Conservation (phyloP, 1,140 invertebrate genomes). For the Drosophila nigrodunni region DNA sequence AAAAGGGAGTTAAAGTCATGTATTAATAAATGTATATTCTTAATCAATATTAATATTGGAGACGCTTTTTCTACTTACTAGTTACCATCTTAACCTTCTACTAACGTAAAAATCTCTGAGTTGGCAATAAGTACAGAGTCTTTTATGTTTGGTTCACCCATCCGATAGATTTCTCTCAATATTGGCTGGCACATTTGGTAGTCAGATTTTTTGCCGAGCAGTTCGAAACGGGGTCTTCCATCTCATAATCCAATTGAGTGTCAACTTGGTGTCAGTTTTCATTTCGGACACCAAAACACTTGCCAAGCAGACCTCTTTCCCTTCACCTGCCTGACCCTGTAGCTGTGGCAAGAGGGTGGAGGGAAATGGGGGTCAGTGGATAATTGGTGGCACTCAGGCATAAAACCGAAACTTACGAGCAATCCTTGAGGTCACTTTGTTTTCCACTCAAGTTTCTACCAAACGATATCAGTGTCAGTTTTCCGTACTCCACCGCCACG, state of each 20-base stretch:
- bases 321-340: slow-evolving; percentile 2
- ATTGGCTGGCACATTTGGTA: slow-evolving; percentile 14
- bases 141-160: neutral
- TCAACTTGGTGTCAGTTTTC: slow-evolving; percentile 70
- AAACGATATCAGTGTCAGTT: slow-evolving; percentile 23
- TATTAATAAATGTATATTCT: too few species aligned
- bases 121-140: neutral
- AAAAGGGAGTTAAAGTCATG: too few species aligned
- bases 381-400: slow-evolving; percentile 63
- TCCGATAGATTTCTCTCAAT: neutral
- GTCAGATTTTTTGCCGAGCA: slow-evolving; percentile 23
- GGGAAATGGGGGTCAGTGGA: slow-evolving; percentile 31
- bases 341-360: neutral
- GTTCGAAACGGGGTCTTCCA: slow-evolving; percentile 34
- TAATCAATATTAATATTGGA: too few species aligned
- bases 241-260: slow-evolving; percentile 74
- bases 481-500: neutral
- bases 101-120: too few species aligned
- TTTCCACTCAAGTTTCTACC: slow-evolving; percentile 33
- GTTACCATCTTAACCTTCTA: too few species aligned
- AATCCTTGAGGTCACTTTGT: slow-evolving; percentile 62
- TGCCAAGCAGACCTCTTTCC: neutral
- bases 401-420: slow-evolving; percentile 58
- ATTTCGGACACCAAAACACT: slow-evolving; percentile 52
- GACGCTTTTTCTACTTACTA: too few species aligned